A percentile compares a stretch with the other conserved stretches of the same genome.
Conservation (phyloP, 2,113 vertebrate species). For the Puffinus mauretanicus region DNA sequence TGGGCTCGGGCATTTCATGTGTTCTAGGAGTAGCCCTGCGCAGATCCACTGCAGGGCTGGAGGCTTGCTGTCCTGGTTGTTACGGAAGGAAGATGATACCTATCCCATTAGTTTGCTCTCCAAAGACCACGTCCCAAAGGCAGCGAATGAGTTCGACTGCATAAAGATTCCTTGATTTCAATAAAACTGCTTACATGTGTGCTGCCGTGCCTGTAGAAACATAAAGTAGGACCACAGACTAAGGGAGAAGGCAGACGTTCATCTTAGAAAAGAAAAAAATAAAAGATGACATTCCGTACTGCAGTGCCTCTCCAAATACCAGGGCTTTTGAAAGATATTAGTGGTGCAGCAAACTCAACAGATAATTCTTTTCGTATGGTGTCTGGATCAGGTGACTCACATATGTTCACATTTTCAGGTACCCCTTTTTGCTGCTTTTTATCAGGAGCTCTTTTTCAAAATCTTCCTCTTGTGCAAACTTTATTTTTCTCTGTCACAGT, state of each 20-base stretch:
- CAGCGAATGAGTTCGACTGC: background rate
- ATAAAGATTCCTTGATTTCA: conserved; percentile 7
- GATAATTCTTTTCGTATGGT: conserved; percentile 34
- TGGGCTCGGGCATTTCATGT: background rate
- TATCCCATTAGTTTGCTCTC: background rate
- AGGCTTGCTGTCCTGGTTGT: background rate
- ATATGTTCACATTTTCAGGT: conserved; percentile 48
- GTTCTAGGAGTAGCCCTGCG: background rate
- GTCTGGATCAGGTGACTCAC: conserved; percentile 35
- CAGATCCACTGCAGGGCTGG: background rate
- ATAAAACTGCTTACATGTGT: conserved; percentile 31
- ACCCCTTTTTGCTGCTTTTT: background rate
- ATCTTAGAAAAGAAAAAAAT: background rate
- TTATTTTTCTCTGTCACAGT: background rate
- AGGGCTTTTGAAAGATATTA: conserved; percentile 22
- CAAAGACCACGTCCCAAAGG: background rate
- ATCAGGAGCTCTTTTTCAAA: background rate
- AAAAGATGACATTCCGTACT: conserved; percentile 33
- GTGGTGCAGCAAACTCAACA: conserved; percentile 1
- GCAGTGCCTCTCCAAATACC: conserved; percentile 33
- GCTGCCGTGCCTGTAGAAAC: conserved; percentile 1
- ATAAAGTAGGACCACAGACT: conserved; percentile 14
- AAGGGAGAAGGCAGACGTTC: background rate
- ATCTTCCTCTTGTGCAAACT: background rate
- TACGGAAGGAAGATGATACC: background rate